Percentiles rank a stretch among this genome's conserved stretches.
phyloP scores from a whole-genome alignment of 2,888 invertebrate species.

The Xanthia icteritia region DNA sequence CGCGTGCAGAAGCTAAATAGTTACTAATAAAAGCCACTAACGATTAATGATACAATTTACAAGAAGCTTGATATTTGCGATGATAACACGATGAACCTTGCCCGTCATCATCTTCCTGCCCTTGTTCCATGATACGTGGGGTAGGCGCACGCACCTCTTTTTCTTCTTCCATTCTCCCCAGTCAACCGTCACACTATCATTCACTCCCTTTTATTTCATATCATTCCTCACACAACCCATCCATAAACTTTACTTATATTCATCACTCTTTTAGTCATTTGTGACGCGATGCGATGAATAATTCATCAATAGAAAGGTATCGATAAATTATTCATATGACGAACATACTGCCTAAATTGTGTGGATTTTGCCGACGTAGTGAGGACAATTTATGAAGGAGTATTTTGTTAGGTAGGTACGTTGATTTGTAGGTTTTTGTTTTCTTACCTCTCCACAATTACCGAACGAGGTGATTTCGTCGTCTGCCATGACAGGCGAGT shows the following conservation, averaged over 20 bases:
- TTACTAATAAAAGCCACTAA: too few species aligned
- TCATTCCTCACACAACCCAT: neutral
- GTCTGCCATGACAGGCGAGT: constrained; percentile 92
- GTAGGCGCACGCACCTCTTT: too few species aligned
- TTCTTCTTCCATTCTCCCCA: too few species aligned
- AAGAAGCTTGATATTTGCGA: neutral
- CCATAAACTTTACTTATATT: neutral
- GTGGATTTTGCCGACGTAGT: neutral
- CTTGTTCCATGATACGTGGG: neutral
- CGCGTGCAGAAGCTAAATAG: neutral
- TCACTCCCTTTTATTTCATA: neutral
- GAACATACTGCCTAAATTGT: neutral
- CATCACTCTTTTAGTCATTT: neutral
- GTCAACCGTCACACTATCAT: neutral
- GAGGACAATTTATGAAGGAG: too few species aligned
- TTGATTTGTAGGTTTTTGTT: neutral
- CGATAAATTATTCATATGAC: neutral
- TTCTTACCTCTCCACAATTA: constrained; percentile 92
- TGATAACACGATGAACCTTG: neutral
- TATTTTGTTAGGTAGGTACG: neutral
- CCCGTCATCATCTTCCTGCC: too few species aligned
- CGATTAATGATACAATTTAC: neutral
- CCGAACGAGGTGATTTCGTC: constrained; percentile 93
- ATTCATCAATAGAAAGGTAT: too few species aligned
- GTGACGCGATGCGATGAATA: neutral